Base-by-base conservation (phyloP, 1,140 invertebrate species). In the Bombus turneri region DNA sequence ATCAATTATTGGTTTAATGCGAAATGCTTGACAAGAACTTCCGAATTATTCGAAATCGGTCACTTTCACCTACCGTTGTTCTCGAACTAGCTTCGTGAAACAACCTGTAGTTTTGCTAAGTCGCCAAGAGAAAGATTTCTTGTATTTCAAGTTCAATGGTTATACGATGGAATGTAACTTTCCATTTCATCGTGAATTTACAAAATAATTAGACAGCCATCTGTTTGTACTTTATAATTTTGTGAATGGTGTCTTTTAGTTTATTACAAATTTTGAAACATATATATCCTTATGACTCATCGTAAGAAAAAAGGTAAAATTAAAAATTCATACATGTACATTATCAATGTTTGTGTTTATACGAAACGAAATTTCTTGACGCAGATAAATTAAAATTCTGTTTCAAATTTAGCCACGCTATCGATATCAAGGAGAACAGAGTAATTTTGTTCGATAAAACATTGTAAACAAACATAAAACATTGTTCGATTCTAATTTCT, bases 91-190 rank as follows among this genome's bases (percentile, higher is more conserved):
- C 28, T 37, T 68, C 41, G 28, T 47, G 43, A 13, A 66, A 25
- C 39, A 25, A n/a, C 31, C 76, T 72, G n/a, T 84, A 72, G 39
- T 37, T 66, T 37, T 59, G 64, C 47, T 37, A 47, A 53, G 31
- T 28, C 69, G 39, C 69, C 37, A 53, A 28, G n/a, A 79, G 53
- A 69, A 57, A 84, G 82, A 79, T 79, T 62, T 84, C 82, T 62
- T 34, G 43, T 34, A 12, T 77, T 66, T 84, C 75, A 84, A 84
- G 82, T 71, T 83, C 75, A 83, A 68, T 13, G 47, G 47, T 66
- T 74, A 25, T 34, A 31, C 57, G 22, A 12, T 53, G 34, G 72
- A 43, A 82, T 68, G 28, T 76, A 57, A 71, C 75, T 71, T 79
- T 84, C 66, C 53, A 66, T 75, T 43, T 75, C 41, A n/a, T 62